These are phyloP conservation scores for Brienomyrus brachyistius DNA, from an alignment of 2,113 vertebrate genomes.

Conservation along the genomic window DNA sequence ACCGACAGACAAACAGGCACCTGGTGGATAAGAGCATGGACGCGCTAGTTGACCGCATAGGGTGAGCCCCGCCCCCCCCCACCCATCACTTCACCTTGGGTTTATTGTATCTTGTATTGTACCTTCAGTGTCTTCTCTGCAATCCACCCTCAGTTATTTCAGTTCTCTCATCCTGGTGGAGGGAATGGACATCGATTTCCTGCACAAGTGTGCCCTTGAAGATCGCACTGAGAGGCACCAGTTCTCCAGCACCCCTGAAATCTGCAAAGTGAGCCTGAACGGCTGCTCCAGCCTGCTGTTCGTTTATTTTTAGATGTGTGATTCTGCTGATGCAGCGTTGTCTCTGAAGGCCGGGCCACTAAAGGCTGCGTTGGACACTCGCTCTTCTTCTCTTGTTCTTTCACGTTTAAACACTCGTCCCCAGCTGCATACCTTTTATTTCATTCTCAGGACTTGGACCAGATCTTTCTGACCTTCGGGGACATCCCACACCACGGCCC, in stretches of 20 bases:
- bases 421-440: not conserved
- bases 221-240: constrained; percentile 84
- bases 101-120: not conserved
- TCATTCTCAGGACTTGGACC: constrained; percentile 78
- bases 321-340: not conserved
- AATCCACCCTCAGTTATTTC: constrained; percentile 69
- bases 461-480: constrained; percentile 78
- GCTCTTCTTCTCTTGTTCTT: not conserved
- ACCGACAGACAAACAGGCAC: constrained; percentile 87
- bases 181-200: constrained; percentile 92
- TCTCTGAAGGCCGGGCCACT: not conserved
- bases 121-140: not conserved
- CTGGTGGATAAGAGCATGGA: constrained; percentile 92
- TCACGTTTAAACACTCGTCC: not conserved
- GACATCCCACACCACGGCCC: constrained; percentile 84
- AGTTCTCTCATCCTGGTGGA: constrained; percentile 90
- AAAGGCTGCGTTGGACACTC: not conserved
- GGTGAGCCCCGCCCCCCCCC: constrained; percentile 52
- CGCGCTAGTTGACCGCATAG: constrained; percentile 80
- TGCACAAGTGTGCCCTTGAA: constrained; percentile 86
- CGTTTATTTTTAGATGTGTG: not conserved
- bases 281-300: not conserved
- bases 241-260: constrained; percentile 60
- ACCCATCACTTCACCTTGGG: not conserved
- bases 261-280: constrained; percentile 72